Base-by-base conservation (phyloP, 2,113 vertebrate species). In the Aptenodytes forsteri region DNA sequence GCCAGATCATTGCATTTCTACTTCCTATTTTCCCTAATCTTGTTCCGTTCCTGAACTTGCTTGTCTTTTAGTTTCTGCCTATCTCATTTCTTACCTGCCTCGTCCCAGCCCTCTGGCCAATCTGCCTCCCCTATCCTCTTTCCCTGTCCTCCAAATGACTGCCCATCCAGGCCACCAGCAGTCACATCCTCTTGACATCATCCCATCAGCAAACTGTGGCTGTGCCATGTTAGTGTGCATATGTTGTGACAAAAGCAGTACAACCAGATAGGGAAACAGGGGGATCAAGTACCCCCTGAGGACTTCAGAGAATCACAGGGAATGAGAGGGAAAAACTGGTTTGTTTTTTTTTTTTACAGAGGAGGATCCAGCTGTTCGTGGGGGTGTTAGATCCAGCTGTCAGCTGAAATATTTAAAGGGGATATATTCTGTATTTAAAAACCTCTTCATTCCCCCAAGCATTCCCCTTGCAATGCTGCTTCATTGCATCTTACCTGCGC, bases 401-500 rank as follows among this genome's bases (percentile, higher is more conserved):
- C 80, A 72, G 66, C 44, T 97, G 87, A 92, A 96, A 94, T 96
- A 97, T 96, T 96, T 94, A 95, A 85, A 94, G 66, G 29, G 59
- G 42, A 16, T 89, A 52, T 89, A 93, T 90, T 94, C 66, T 72
- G 29, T 76, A 30, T 86, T 83, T 64, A 44, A 84, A 94, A 94
- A 87, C 26, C 9, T 16, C 36, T 78, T 66, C 8, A 27, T 72
- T 82, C 15, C 19, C n/a, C 30, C 16, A 71, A 50, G 67, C 40
- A 56, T 62, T 73, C 27, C 26, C 34, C 36, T 91, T 56, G 46
- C 36, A 70, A 11, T 56, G 49, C 36, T 77, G 38, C 55, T 75
- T 83, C 75, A 42, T 67, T 78, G 46, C 72, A 58, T 50, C 50
- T 96, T 62, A 30, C 52, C 72, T 90, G 26, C 29, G 9, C 47